Evolutionary conservation across 2,113 vertebrate genomes (phyloP).

Genomic region (Ctenodactylus gundi): DNA sequence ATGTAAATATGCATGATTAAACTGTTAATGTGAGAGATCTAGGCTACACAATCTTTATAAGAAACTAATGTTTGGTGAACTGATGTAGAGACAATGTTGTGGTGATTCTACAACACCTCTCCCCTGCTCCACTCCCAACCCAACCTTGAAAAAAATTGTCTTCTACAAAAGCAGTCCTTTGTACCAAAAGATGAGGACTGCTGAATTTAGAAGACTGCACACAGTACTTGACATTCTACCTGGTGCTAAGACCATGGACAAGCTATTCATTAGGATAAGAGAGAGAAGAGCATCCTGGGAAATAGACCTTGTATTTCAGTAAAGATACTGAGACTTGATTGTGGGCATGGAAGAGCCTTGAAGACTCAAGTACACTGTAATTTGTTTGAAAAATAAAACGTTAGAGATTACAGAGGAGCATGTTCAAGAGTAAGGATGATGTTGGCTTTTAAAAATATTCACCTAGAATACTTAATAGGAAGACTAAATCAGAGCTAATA

Average conservation of each 20-base stretch:
- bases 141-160: too few relatives aligned
- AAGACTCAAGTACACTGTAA: not conserved
- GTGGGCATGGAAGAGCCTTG: not conserved
- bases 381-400: not conserved
- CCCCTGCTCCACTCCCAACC: too few relatives aligned
- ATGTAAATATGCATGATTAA: too few relatives aligned
- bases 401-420: not conserved
- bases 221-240: not conserved
- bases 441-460: not conserved
- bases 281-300: not conserved
- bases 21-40: too few relatives aligned
- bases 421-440: not conserved
- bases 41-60: too few relatives aligned
- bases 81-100: too few relatives aligned
- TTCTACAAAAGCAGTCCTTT: too few relatives aligned
- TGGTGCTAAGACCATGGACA: not conserved
- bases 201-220: not conserved
- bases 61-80: too few relatives aligned
- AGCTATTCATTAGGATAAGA: not conserved
- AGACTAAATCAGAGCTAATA: not conserved
- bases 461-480: not conserved
- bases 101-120: too few relatives aligned
- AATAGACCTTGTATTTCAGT: not conserved
- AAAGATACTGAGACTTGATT: conserved; percentile 4
- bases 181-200: too few relatives aligned